Conservation (phyloP, 2,797 vertebrate genomes). For the Sebastes nivosus region DNA sequence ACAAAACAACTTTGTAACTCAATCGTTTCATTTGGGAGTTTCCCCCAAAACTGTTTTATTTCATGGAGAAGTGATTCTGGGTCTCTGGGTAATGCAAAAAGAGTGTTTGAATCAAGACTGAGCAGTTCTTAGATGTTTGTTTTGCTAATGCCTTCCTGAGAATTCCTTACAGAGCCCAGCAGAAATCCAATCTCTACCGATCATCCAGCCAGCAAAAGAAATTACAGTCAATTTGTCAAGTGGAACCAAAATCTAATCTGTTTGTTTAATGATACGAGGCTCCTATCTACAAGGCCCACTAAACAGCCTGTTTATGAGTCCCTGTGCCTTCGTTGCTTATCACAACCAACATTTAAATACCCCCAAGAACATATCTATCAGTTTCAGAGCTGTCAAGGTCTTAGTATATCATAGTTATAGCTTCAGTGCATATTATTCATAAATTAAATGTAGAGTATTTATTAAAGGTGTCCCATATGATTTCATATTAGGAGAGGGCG, state of each 20-base stretch:
- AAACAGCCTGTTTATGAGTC: constrained; percentile 42
- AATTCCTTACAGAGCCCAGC: constrained; percentile 49
- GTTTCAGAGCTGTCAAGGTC: not conserved
- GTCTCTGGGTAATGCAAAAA: constrained; percentile 31
- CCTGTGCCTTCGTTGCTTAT: constrained; percentile 40
- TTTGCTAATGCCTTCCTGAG: constrained; percentile 44
- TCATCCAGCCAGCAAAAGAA: constrained; percentile 68
- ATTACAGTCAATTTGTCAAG: constrained; percentile 70
- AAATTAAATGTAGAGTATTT: not conserved
- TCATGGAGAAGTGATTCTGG: constrained; percentile 17
- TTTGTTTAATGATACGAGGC: constrained; percentile 69
- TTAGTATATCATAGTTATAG: not conserved
- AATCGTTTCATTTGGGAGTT: constrained; percentile 1
- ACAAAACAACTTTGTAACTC: not conserved
- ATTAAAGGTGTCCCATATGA: not conserved
- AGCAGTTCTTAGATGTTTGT: constrained; percentile 49
- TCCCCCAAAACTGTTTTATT: constrained; percentile 9
- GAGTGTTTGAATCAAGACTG: constrained; percentile 25
- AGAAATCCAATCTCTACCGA: constrained; percentile 69
- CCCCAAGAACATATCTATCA: constrained; percentile 15
- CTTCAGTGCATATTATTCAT: not conserved
- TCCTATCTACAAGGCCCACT: constrained; percentile 46
- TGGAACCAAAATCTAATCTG: constrained; percentile 75
- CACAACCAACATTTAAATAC: constrained; percentile 44
- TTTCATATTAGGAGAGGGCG: not conserved